These are phyloP conservation scores for Cryptus armator DNA, from an alignment of 2,888 invertebrate species.

Conservation along the genomic window DNA sequence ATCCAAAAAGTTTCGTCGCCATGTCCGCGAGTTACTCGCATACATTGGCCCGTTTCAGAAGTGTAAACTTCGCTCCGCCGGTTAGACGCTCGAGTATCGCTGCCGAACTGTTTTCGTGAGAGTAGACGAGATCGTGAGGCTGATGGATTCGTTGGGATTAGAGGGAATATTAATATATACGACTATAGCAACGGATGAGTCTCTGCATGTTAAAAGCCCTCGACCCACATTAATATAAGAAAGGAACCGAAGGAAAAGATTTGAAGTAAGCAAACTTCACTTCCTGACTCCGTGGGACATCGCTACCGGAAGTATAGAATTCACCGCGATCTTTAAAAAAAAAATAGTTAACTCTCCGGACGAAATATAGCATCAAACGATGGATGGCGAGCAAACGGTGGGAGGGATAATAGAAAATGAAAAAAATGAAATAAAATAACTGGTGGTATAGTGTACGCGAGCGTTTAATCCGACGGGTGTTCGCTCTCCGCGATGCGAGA, in stretches of 20 bases:
- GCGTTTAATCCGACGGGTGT: slow-evolving; percentile 78
- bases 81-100: not conserved
- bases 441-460: slow-evolving; percentile 73
- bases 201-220: not conserved
- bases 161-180: slow-evolving; percentile 17
- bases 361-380: slow-evolving; percentile 2
- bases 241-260: slow-evolving; percentile 7
- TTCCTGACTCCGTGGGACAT: slow-evolving; percentile 22
- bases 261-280: slow-evolving; percentile 27
- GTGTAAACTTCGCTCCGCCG: not conserved
- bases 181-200: slow-evolving; percentile 1
- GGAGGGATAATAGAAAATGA: slow-evolving; percentile 32
- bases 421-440: slow-evolving; percentile 67
- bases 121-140: slow-evolving; percentile 57
- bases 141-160: slow-evolving; percentile 65
- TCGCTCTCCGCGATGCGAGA: slow-evolving; percentile 73
- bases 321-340: not conserved
- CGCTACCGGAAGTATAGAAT: slow-evolving; percentile 26
- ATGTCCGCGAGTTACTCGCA: not conserved
- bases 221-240: slow-evolving; percentile 33
- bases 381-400: slow-evolving; percentile 2
- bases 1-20: not conserved
- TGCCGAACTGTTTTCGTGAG: slow-evolving; percentile 4
- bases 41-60: not conserved
- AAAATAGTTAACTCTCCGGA: not conserved